Percentiles rank a stretch among this genome's conserved stretches.
These are phyloP conservation scores for Tor tambroides DNA, from an alignment of 2,113 vertebrate species.

Conservation along the genomic window DNA sequence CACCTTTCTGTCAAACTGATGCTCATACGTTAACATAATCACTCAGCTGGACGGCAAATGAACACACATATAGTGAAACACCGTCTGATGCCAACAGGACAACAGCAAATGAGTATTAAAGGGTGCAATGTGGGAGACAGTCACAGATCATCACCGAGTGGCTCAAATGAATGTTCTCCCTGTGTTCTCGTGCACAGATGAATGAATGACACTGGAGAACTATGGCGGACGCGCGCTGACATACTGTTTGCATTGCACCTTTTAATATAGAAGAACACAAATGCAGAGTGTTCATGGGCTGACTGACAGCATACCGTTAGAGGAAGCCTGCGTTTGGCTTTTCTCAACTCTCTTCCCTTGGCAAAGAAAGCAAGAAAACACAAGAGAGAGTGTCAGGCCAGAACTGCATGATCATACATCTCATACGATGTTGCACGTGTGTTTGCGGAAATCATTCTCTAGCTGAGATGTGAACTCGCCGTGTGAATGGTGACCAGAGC, in stretches of 20 bases:
- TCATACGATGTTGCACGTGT: neutral
- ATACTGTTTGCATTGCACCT: constrained; percentile 69
- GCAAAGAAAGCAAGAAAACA: constrained; percentile 53
- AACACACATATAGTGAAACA: constrained; percentile 52
- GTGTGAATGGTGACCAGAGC: neutral
- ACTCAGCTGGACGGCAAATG: constrained; percentile 27
- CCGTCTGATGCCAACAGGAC: constrained; percentile 30
- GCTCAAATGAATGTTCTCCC: neutral
- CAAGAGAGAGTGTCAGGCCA: constrained; percentile 66
- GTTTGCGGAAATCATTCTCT: neutral
- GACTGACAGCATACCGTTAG: constrained; percentile 76
- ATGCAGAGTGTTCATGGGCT: constrained; percentile 66
- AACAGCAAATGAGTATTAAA: constrained; percentile 71
- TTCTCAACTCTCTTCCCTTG: constrained; percentile 79
- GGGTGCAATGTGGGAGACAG: constrained; percentile 68
- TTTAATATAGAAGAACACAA: constrained; percentile 74
- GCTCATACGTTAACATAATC: neutral
- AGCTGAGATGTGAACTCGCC: neutral
- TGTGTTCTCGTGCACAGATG: neutral
- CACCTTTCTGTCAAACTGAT: neutral
- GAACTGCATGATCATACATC: constrained; percentile 21
- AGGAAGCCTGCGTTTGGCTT: constrained; percentile 73
- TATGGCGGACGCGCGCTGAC: neutral
- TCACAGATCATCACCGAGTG: neutral
- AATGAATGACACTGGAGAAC: neutral